Evolutionary conservation across 2,797 vertebrate genomes (phyloP), one percentile per base, ranked within the genome.

Genomic region (Chelon auratus): DNA sequence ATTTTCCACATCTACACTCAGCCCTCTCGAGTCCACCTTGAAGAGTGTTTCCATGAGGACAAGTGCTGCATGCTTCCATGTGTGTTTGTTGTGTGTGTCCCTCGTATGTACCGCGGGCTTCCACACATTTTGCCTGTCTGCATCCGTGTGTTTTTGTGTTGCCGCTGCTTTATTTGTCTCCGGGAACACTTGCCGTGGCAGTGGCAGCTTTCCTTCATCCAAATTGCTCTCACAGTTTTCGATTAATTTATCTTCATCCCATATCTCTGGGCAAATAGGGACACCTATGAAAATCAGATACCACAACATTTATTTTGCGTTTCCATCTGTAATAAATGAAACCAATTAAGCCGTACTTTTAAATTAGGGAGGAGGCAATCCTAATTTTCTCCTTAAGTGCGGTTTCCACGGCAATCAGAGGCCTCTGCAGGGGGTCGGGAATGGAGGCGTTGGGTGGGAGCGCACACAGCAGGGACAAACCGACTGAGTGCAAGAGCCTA

Each of bases 341-440:
- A 84, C 90, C 91, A 94, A 94, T 94, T 94, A 93, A 89, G 85
- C 81, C 70, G 59, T 85, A 90, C 85, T 91, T 94, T 90, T 90
- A 93, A 93, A 92, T 92, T 92, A 91, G 89, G 86, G 86, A 89
- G 90, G 87, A 93, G 91, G 91, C 87, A 91, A 91, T 93, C 87
- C 89, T 94, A 92, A 93, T 94, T 92, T 92, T 91, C 92, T 93
- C 82, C 84, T 92, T 93, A 93, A 94, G 92, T 92, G 92, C 83
- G 65, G 92, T 93, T 94, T 94, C 93, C 93, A 93, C 91, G 82
- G 93, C 93, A 94, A 94, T 94, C 91, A 94, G 90, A 89, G 87
- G 85, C 74, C 90, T 87, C 93, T 55, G 90, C 91, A 81, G 93
- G 93, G 90, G 92, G 92, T 89, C 87, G 73, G 50, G 68, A 88